Conservation (phyloP, 2,797 vertebrate genomes). For the Scleropages formosus region DNA sequence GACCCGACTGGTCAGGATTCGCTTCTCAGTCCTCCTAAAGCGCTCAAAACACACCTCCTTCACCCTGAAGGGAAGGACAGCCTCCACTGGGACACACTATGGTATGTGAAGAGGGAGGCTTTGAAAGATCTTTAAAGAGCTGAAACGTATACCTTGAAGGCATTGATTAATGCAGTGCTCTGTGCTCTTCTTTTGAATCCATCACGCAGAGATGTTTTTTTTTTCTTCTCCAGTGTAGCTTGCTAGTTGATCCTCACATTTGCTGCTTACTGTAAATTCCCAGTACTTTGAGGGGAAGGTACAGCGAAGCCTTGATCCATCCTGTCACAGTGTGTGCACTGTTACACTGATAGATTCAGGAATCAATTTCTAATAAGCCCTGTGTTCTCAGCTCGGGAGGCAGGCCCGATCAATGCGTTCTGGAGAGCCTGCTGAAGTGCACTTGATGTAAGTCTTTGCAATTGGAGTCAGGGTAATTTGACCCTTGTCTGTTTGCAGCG, state of each 20-base stretch:
- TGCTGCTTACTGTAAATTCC: too few species aligned
- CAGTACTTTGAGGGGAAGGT: background rate
- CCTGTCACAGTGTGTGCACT: background rate
- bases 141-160: background rate
- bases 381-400: slow-evolving; percentile 22
- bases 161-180: background rate
- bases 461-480: slow-evolving; percentile 4
- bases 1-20: slow-evolving; percentile 23
- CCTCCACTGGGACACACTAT: background rate
- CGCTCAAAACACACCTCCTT: slow-evolving; percentile 2
- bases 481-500: slow-evolving; percentile 19
- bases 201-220: too few species aligned
- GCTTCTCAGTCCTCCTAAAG: slow-evolving; percentile 1
- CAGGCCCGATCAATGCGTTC: slow-evolving; percentile 22
- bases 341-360: background rate
- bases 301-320: background rate
- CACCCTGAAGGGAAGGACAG: slow-evolving; percentile 15
- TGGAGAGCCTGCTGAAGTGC: slow-evolving; percentile 27
- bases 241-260: too few species aligned
- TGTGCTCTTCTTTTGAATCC: background rate
- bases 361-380: too few species aligned
- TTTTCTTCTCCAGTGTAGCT: background rate
- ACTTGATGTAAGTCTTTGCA: background rate
- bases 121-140: slow-evolving; percentile 6
- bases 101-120: background rate